Evolutionary conservation across 2,113 vertebrate species (phyloP).

Genomic region (Myxocyprinus asiaticus): DNA sequence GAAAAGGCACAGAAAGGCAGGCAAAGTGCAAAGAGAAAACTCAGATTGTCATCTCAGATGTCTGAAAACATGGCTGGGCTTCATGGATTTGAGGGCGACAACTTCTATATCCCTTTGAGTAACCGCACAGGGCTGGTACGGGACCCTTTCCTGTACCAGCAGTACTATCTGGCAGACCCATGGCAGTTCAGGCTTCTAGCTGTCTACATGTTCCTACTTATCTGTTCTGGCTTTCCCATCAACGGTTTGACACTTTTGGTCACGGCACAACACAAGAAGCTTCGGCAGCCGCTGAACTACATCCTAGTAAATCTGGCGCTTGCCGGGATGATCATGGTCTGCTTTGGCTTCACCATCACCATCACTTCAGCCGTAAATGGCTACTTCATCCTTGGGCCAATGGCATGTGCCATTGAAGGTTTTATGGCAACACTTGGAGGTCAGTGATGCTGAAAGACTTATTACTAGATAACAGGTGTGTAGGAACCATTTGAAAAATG

Average conservation of each 20-base stretch:
- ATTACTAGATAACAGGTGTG: not conserved
- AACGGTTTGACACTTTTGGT: conserved; percentile 71
- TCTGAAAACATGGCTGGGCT: conserved; percentile 40
- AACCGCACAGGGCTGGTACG: conserved; percentile 81
- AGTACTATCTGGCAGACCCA: conserved; percentile 79
- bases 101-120: conserved; percentile 83
- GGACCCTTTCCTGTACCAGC: conserved; percentile 77
- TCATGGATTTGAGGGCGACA: conserved; percentile 77
- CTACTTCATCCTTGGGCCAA: conserved; percentile 70
- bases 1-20: not conserved
- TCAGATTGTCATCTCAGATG: not conserved
- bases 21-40: not conserved
- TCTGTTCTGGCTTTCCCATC: conserved; percentile 74
- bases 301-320: conserved; percentile 74
- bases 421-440: conserved; percentile 74
- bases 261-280: conserved; percentile 77
- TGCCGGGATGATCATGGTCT: conserved; percentile 69
- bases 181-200: conserved; percentile 69
- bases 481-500: no score
- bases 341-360: conserved; percentile 73
- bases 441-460: conserved; percentile 47
- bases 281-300: conserved; percentile 79
- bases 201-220: conserved; percentile 78
- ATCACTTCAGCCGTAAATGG: conserved; percentile 68
- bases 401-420: conserved; percentile 65